Evolutionary conservation across 1,140 invertebrate species (phyloP).

Genomic region (Cryptotermes secundus): DNA sequence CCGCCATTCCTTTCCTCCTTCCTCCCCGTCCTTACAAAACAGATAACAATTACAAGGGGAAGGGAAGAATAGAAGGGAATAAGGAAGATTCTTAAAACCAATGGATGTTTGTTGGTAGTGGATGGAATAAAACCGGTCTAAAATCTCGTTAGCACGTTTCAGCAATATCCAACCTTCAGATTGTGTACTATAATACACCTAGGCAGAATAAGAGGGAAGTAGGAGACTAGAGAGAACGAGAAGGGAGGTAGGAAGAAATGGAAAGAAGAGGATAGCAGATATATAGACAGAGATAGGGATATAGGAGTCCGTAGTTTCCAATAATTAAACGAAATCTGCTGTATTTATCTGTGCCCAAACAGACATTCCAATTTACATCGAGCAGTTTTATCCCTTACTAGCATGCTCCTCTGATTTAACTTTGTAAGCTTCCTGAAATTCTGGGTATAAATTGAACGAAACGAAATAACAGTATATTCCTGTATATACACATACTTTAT

Average conservation of each 20-base stretch:
- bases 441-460: neutral
- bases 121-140: neutral
- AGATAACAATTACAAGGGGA: neutral
- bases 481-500: too few species aligned
- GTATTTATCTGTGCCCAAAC: constrained; percentile 12
- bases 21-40: neutral
- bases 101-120: neutral
- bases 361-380: constrained; percentile 19
- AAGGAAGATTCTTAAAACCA: constrained; percentile 17
- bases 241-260: neutral
- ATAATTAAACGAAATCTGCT: constrained; percentile 18
- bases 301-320: constrained; percentile 11
- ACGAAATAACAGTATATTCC: neutral
- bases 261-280: neutral
- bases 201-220: neutral
- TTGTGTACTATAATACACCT: neutral
- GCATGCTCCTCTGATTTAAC: neutral
- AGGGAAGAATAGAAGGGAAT: constrained; percentile 7
- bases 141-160: constrained; percentile 19
- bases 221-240: neutral
- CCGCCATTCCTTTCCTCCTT: neutral
- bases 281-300: neutral
- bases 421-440: neutral
- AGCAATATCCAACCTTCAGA: neutral
- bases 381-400: neutral